Evolutionary conservation across 2,113 vertebrate species (phyloP), one percentile per base, ranked within the genome.

Genomic region (Corydoras sp.): DNA sequence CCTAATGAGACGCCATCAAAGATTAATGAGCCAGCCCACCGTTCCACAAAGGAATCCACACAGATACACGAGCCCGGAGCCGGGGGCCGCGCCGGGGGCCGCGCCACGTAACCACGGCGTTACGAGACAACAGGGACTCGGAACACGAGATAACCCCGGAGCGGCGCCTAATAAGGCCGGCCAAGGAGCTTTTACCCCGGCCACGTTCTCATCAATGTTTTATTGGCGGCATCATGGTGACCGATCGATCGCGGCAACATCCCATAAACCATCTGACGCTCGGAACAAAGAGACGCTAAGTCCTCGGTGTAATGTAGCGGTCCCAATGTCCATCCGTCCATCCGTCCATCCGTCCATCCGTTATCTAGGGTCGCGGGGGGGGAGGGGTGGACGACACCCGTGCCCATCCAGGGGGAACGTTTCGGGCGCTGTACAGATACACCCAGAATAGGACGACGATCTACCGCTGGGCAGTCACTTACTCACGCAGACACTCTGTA

Each of bases 1-100:
- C 73, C 63, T 75, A 62, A 77, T 65, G 29, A 69, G 63, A 50
- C 32, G 51, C 59, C 73, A 80, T 80, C 3, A 80, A 77, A 70
- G 32, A 77, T 80, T 77, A 70, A 80, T 72, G 68, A 70, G 74
- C 49, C 65, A 54, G 30, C 62, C 54, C 61, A 32, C 66, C 51
- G 68, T 59, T 56, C 66, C 62, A 68, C 69, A 63, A 30, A 65
- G 72, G 73, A 72, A 72, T 61, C 69, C 76, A 75, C 56, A 73
- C 62, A 62, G 73, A 77, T 49, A 72, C 69, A 65, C 24, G 51
- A 75, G 76, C 66, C 72, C 56, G 29, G 58, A 77, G 75, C 65
- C 66, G 62, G 58, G 59, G n/a, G 55, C 31, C 54, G 58, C 75
- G 75, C 65, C 66, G 66, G 58, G 59, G 24, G 55, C 31, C 54